Evolutionary conservation across 2,888 invertebrate genomes (phyloP).

Genomic region (Drosophila demipolita): DNA sequence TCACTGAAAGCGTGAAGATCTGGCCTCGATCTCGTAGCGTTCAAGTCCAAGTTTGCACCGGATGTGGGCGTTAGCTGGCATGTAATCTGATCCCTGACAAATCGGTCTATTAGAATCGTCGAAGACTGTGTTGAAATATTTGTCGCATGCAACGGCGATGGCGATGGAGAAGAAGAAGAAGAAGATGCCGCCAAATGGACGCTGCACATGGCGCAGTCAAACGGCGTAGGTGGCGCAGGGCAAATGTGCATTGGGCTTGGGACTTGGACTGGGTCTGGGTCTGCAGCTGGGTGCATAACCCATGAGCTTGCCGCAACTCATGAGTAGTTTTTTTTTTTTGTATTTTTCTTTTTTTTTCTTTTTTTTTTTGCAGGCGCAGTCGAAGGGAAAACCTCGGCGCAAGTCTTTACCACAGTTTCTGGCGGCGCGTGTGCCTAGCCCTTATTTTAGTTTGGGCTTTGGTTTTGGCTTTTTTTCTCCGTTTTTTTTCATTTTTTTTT

Average conservation of each 20-base stretch:
- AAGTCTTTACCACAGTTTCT: slow-evolving; percentile 40
- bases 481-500: slow-evolving; percentile 9
- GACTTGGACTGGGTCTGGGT: slow-evolving; percentile 10
- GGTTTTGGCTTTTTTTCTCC: slow-evolving; percentile 22
- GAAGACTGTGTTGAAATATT: slow-evolving; percentile 82
- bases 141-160: slow-evolving; percentile 75
- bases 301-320: slow-evolving; percentile 35
- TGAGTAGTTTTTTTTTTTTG: slow-evolving; percentile 6
- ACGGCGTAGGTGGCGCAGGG: slow-evolving; percentile 70
- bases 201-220: slow-evolving; percentile 38
- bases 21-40: slow-evolving; percentile 29
- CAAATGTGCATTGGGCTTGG: slow-evolving; percentile 57
- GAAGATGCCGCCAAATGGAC: slow-evolving; percentile 60
- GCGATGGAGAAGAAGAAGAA: slow-evolving; percentile 14
- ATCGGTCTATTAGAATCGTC: slow-evolving; percentile 84
- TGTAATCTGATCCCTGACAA: slow-evolving; percentile 84
- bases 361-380: slow-evolving; percentile 8
- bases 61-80: slow-evolving; percentile 83
- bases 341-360: background rate
- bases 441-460: slow-evolving; percentile 67
- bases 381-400: slow-evolving; percentile 34
- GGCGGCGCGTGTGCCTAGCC: slow-evolving; percentile 81
- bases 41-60: slow-evolving; percentile 64
- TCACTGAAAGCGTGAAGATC: slow-evolving; percentile 31
- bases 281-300: slow-evolving; percentile 47